phyloP scores from a whole-genome alignment of 2,888 invertebrate genomes.

The Pyrrhosoma nymphula region DNA sequence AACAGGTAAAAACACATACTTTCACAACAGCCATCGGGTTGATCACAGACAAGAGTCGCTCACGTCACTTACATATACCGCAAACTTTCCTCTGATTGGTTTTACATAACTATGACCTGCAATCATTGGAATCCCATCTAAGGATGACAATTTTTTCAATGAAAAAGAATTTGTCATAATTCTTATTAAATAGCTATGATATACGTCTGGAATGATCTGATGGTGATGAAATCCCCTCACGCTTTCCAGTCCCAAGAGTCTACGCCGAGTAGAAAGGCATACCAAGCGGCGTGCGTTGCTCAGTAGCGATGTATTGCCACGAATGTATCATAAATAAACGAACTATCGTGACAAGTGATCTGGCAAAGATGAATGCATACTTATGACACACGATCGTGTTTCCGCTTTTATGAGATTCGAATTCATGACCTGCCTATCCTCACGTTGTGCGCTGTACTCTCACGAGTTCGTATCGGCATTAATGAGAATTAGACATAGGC shows the following conservation, averaged over 20 bases:
- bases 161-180: slow-evolving; percentile 33
- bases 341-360: slow-evolving; percentile 61
- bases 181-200: slow-evolving; percentile 43
- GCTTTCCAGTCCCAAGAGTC: not conserved
- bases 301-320: slow-evolving; percentile 61
- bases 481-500: slow-evolving; percentile 59
- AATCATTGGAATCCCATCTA: not conserved
- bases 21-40: too few species aligned
- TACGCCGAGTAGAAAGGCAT: slow-evolving; percentile 6
- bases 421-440: slow-evolving; percentile 45
- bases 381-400: slow-evolving; percentile 67
- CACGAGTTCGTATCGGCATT: slow-evolving; percentile 55
- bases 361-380: slow-evolving; percentile 64
- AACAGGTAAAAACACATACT: too few species aligned
- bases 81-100: too few species aligned
- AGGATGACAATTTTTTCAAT: not conserved
- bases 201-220: slow-evolving; percentile 16
- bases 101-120: not conserved
- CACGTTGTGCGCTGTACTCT: slow-evolving; percentile 48
- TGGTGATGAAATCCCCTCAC: slow-evolving; percentile 35
- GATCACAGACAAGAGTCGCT: too few species aligned
- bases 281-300: slow-evolving; percentile 43
- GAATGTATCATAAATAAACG: slow-evolving; percentile 64
- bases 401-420: slow-evolving; percentile 66
- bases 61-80: too few species aligned